These are phyloP conservation scores for Muscicapa striata DNA, from an alignment of 2,797 vertebrate species.

Conservation along the genomic window DNA sequence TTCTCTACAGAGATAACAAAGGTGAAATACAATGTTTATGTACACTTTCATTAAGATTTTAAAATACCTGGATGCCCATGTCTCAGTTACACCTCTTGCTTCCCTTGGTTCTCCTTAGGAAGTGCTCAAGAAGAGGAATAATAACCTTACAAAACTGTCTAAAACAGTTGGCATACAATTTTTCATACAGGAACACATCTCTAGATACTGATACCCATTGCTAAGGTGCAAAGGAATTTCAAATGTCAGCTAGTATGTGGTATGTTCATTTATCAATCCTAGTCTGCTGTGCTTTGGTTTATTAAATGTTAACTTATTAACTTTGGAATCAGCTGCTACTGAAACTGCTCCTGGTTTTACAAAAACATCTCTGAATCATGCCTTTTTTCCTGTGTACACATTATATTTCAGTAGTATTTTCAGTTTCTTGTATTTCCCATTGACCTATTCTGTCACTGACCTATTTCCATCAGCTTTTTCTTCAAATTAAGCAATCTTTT, in stretches of 20 bases:
- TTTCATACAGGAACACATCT: neutral
- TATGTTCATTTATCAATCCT: neutral
- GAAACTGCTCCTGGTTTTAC: neutral
- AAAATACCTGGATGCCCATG: neutral
- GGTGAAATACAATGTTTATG: neutral
- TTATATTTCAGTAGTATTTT: neutral
- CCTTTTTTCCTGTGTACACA: neutral
- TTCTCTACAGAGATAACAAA: neutral
- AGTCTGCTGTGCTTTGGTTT: neutral
- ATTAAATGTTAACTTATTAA: neutral
- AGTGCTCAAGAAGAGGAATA: neutral
- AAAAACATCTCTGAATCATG: neutral
- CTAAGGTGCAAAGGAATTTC: neutral
- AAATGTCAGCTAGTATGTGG: neutral
- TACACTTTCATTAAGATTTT: neutral
- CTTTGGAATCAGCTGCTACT: neutral
- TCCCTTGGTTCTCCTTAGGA: neutral
- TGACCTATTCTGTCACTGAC: neutral
- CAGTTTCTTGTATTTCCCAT: neutral
- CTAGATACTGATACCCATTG: neutral
- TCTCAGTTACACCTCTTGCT: neutral
- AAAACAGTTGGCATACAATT: neutral
- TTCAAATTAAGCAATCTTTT: neutral
- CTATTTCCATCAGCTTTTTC: neutral
- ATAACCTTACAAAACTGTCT: neutral